Conservation (phyloP, 2,888 invertebrate genomes). For the Oscheius onirici region DNA sequence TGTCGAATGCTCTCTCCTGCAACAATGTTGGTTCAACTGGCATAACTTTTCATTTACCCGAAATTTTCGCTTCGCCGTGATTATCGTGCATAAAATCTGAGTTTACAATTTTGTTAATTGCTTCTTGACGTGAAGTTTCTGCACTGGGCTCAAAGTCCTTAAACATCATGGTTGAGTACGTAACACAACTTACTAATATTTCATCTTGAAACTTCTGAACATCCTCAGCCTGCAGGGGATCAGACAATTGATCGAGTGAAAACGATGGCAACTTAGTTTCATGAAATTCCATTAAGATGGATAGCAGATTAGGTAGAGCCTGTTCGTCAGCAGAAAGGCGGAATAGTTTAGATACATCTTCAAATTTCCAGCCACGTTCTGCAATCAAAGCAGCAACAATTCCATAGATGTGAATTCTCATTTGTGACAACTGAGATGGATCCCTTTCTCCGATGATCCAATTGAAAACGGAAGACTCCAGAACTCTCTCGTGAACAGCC, state of each 20-base stretch:
- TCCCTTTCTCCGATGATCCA: not conserved
- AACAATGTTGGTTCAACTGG: not conserved
- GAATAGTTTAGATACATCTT: not conserved
- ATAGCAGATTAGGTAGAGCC: not conserved
- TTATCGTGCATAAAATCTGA: not conserved
- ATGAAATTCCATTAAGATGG: not conserved
- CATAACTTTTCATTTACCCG: not conserved
- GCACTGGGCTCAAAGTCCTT: not conserved
- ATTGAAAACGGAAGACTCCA: not conserved
- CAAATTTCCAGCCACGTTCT: not conserved
- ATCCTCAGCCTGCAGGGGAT: not conserved
- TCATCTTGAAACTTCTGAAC: not conserved
- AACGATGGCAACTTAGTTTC: not conserved
- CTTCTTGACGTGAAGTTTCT: not conserved
- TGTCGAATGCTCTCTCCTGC: not conserved
- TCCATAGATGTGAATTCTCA: not conserved
- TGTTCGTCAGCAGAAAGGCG: not conserved
- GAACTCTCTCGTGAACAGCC: not conserved
- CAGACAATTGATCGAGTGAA: not conserved
- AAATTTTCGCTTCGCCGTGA: not conserved
- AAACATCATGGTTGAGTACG: not conserved
- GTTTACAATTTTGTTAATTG: not conserved
- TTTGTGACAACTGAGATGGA: too few species aligned
- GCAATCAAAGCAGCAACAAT: not conserved
- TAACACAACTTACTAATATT: not conserved